Conservation (phyloP, 30 jellyfish, hydroid and myxozoan genomes). For the Hydractinia symbiolongicarpus region DNA sequence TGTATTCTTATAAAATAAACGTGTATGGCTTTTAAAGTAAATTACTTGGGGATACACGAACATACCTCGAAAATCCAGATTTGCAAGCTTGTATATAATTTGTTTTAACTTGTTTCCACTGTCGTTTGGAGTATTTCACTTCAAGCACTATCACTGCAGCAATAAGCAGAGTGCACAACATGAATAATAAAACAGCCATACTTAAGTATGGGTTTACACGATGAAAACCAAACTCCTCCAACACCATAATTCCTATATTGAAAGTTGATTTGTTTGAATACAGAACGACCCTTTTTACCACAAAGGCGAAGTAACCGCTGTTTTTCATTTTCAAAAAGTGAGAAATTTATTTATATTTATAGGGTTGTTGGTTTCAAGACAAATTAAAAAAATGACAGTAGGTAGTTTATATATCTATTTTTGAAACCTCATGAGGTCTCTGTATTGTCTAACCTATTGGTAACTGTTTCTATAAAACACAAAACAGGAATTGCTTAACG, state of each 20-base stretch:
- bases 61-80: conserved; percentile 26
- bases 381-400: no score
- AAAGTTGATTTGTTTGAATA: background rate
- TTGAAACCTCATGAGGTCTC: no score
- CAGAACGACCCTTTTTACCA: no score
- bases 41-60: background rate
- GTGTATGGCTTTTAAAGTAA: background rate
- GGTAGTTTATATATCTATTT: no score
- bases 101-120: conserved; percentile 18
- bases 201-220: conserved; percentile 38
- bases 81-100: background rate
- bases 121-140: conserved; percentile 34
- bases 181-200: conserved; percentile 43
- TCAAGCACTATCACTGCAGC: conserved; percentile 46
- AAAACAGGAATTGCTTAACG: no score
- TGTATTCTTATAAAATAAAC: no score
- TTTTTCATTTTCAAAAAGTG: no score
- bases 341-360: no score
- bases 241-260: conserved; percentile 44
- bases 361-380: no score
- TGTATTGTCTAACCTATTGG: no score
- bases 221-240: conserved; percentile 64
- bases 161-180: conserved; percentile 41
- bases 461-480: no score
- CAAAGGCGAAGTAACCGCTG: no score